Conservation (phyloP, 2,888 invertebrate species). For the Drosophila acutilabella region DNA sequence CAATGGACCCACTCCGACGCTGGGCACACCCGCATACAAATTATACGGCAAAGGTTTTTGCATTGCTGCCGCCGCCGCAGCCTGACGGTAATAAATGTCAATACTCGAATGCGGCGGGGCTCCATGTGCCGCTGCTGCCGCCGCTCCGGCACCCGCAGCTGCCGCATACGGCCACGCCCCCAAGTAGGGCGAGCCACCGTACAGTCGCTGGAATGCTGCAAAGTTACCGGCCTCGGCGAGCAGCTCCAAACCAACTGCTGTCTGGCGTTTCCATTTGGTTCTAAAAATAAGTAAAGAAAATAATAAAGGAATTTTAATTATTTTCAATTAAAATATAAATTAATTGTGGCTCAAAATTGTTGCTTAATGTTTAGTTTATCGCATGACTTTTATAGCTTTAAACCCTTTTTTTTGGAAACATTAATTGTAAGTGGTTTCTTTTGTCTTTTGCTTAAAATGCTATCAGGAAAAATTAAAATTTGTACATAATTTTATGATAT, state of each 20-base stretch:
- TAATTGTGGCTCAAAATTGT: not conserved
- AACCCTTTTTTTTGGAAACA: too few species aligned
- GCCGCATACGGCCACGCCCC: slow-evolving; percentile 88
- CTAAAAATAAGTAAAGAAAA: slow-evolving; percentile 78
- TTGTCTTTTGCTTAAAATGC: too few species aligned
- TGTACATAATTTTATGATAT: too few species aligned
- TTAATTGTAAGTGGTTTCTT: too few species aligned
- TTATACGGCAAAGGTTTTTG: slow-evolving; percentile 95
- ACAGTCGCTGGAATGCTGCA: slow-evolving; percentile 98
- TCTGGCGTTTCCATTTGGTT: slow-evolving; percentile 99
- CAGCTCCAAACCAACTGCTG: slow-evolving; percentile 98
- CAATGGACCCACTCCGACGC: slow-evolving; percentile 80
- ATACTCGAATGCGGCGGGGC: slow-evolving; percentile 88
- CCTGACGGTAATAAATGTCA: slow-evolving; percentile 93
- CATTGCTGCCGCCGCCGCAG: slow-evolving; percentile 91
- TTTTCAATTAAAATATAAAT: not conserved
- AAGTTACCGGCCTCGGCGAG: slow-evolving; percentile 99
- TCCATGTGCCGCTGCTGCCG: slow-evolving; percentile 82
- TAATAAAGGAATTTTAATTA: not conserved
- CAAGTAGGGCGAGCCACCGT: slow-evolving; percentile 90
- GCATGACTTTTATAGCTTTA: too few species aligned
- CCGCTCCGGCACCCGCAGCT: slow-evolving; percentile 85
- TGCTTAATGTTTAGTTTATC: too few species aligned
- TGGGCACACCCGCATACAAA: slow-evolving; percentile 85
- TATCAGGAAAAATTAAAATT: too few species aligned